A percentile compares a stretch with the other conserved stretches of the same genome.
These are phyloP conservation scores for Trichogramma pretiosum DNA, from an alignment of 1,140 invertebrate genomes.

Conservation along the genomic window DNA sequence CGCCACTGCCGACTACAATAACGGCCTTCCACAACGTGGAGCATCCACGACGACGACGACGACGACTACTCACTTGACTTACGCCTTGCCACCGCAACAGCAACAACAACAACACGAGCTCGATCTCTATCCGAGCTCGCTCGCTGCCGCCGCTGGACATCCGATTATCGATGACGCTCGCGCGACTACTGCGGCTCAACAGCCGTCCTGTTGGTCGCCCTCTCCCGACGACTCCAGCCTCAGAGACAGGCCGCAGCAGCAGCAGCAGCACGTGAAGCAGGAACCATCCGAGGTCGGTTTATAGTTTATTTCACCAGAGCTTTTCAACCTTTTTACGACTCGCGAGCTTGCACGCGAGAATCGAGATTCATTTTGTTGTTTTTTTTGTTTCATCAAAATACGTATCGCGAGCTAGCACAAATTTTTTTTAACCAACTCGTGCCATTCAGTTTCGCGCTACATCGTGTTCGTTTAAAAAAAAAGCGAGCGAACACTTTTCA, in stretches of 20 bases:
- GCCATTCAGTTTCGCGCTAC: no score
- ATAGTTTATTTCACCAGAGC: no score
- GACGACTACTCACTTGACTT: neutral
- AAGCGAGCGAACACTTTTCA: no score
- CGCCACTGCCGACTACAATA: conserved; percentile 4
- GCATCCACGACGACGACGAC: neutral
- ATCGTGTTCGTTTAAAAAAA: no score
- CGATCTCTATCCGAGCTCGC: no score
- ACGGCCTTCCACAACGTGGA: neutral
- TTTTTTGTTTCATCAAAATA: neutral
- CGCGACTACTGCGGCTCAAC: neutral
- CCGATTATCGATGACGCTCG: neutral
- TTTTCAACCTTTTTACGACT: no score
- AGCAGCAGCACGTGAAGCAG: conserved; percentile 6
- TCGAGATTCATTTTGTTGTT: neutral
- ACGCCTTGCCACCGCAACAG: neutral
- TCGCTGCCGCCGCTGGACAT: no score
- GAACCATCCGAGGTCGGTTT: conserved; percentile 11
- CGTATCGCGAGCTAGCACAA: no score
- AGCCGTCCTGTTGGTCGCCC: neutral
- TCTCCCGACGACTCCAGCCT: neutral
- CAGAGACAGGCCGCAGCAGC: conserved; percentile 6
- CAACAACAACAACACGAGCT: neutral
- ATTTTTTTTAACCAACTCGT: no score
- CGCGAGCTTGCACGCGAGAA: no score